Evolutionary conservation across 1,140 invertebrate species (phyloP).

Genomic region (Drosophila chauvacae): DNA sequence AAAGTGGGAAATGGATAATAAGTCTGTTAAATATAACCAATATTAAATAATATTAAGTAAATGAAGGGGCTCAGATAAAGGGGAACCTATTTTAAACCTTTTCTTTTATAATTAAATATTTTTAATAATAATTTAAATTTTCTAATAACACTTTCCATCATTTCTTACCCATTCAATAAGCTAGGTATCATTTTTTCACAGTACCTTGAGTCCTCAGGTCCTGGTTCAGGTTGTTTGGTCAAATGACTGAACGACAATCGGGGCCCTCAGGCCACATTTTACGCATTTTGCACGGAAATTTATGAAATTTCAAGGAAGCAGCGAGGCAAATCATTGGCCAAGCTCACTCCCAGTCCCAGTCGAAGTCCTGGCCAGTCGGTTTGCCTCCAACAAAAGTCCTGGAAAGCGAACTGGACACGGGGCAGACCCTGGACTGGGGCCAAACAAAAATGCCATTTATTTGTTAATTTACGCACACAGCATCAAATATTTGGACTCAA

Average conservation of each 20-base stretch:
- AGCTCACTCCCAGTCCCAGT: background rate
- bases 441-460: conserved; percentile 76
- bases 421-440: background rate
- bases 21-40: background rate
- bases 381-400: conserved; percentile 37
- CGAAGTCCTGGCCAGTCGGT: too few relatives aligned
- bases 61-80: background rate
- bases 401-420: conserved; percentile 5
- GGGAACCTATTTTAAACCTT: background rate
- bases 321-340: conserved; percentile 54
- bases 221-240: conserved; percentile 22
- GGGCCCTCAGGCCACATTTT: conserved; percentile 58
- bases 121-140: background rate
- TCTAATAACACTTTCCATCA: too few relatives aligned
- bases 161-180: background rate
- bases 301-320: conserved; percentile 76
- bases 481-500: conserved; percentile 76
- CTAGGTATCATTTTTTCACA: background rate
- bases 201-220: background rate
- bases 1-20: background rate
- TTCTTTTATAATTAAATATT: background rate
- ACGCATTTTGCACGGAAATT: conserved; percentile 72
- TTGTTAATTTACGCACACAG: conserved; percentile 80
- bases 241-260: conserved; percentile 28
- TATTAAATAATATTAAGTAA: background rate